Conservation (phyloP, 2,888 invertebrate genomes). For the Dryobota labecula region DNA sequence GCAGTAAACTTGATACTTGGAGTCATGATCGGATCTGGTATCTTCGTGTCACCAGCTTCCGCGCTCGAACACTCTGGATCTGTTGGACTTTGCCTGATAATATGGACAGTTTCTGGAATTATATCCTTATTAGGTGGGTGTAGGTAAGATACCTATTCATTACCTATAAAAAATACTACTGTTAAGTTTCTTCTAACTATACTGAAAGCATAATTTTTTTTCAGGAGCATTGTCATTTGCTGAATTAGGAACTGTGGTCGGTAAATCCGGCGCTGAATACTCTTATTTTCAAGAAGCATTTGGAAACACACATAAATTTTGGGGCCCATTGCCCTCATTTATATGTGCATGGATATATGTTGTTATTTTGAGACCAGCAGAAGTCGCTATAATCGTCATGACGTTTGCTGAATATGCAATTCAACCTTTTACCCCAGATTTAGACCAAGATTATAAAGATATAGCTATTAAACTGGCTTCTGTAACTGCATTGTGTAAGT, state of each 20-base stretch:
- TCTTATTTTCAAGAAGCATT: conserved; percentile 94
- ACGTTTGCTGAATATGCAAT: conserved; percentile 94
- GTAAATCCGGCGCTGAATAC: conserved; percentile 95
- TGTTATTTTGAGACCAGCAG: conserved; percentile 93
- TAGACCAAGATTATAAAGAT: conserved; percentile 84
- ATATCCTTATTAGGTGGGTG: conserved; percentile 94
- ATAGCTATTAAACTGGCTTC: conserved; percentile 92
- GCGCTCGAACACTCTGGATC: conserved; percentile 95
- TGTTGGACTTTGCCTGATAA: conserved; percentile 93
- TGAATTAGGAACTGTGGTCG: conserved; percentile 94
- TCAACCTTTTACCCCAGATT: conserved; percentile 90
- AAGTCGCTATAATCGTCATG: conserved; percentile 94
- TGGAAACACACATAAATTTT: conserved; percentile 92
- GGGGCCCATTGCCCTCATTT: conserved; percentile 94
- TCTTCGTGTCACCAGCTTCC: conserved; percentile 95
- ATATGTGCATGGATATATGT: conserved; percentile 95
- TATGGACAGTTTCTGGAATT: conserved; percentile 95
- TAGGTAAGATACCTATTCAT: conserved; percentile 79
- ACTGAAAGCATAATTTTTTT: conserved; percentile 63
- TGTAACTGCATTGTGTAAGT: conserved; percentile 92
- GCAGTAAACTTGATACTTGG: conserved; percentile 96
- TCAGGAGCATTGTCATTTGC: conserved; percentile 95
- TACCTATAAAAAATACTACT: background rate
- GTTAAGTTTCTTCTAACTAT: background rate
- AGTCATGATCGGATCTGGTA: conserved; percentile 97